Evolutionary conservation across 2,113 vertebrate species (phyloP).

Genomic region (Neopipo cinnamomea): DNA sequence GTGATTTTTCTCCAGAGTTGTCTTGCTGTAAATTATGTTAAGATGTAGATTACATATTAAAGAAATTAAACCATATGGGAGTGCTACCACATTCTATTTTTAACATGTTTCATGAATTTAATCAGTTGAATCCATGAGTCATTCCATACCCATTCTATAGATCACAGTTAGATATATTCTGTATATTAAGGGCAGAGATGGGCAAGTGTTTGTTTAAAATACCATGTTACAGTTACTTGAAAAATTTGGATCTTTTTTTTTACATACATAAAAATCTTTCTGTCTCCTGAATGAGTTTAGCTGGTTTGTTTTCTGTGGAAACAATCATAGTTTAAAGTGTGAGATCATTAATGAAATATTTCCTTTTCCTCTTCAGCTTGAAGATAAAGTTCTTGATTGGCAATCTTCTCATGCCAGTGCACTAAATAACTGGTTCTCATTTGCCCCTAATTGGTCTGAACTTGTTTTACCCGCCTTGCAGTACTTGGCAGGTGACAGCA

Average conservation of each 20-base stretch:
- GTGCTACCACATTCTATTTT: not conserved
- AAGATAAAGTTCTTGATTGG: constrained; percentile 93
- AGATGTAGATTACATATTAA: not conserved
- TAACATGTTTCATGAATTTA: not conserved
- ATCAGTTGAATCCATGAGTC: not conserved
- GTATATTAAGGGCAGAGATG: not conserved
- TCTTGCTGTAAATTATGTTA: not conserved
- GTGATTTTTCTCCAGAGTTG: not conserved
- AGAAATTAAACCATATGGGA: not conserved
- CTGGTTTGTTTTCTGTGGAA: not conserved
- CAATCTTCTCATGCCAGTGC: constrained; percentile 90
- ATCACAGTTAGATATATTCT: not conserved
- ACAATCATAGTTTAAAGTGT: not conserved
- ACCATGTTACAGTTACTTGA: not conserved
- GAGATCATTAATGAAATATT: not conserved
- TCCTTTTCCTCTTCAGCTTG: constrained; percentile 76
- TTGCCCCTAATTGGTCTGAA: constrained; percentile 91
- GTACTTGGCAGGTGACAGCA: constrained; percentile 91
- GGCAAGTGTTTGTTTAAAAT: not conserved
- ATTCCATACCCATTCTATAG: not conserved
- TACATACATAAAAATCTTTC: not conserved
- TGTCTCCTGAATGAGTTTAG: not conserved
- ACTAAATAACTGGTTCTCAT: constrained; percentile 92
- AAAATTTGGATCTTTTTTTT: not conserved
- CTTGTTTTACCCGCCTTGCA: constrained; percentile 88